Conservation (phyloP, 2,888 invertebrate species). For the Tribolium freemani region DNA sequence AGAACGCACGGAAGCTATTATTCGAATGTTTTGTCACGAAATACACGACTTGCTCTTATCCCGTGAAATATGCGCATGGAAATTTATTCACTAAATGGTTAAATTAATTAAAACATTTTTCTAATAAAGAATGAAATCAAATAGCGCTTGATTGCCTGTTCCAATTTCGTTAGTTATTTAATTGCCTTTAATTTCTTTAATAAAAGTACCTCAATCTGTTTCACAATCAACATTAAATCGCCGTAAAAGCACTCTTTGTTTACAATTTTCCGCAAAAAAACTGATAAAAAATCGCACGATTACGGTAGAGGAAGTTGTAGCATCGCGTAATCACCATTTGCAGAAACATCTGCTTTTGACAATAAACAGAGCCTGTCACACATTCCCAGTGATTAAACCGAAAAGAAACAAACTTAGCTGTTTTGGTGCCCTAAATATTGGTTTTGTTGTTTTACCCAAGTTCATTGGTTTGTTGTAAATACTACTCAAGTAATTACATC, state of each 20-base stretch:
- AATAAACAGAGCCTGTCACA: neutral
- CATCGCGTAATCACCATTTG: neutral
- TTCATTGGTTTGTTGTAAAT: slow-evolving; percentile 36
- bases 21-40: slow-evolving; percentile 4
- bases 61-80: neutral
- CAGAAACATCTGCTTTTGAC: neutral
- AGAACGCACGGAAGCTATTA: slow-evolving; percentile 6
- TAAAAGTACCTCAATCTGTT: too few species aligned
- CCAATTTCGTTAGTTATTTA: too few species aligned
- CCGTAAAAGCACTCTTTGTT: too few species aligned
- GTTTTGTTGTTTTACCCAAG: neutral
- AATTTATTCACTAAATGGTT: neutral
- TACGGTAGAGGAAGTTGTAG: neutral
- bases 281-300: too few species aligned
- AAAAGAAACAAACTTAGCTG: neutral
- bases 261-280: too few species aligned
- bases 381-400: neutral
- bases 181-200: too few species aligned
- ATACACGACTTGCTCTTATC: neutral
- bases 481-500: slow-evolving; percentile 23
- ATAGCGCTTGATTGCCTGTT: too few species aligned
- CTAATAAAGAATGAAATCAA: neutral
- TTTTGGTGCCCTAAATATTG: neutral
- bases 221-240: too few species aligned
- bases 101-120: neutral